Evolutionary conservation across 2,113 vertebrate genomes (phyloP), one percentile per base, ranked within the genome.

Genomic region (Lasiurus borealis): DNA sequence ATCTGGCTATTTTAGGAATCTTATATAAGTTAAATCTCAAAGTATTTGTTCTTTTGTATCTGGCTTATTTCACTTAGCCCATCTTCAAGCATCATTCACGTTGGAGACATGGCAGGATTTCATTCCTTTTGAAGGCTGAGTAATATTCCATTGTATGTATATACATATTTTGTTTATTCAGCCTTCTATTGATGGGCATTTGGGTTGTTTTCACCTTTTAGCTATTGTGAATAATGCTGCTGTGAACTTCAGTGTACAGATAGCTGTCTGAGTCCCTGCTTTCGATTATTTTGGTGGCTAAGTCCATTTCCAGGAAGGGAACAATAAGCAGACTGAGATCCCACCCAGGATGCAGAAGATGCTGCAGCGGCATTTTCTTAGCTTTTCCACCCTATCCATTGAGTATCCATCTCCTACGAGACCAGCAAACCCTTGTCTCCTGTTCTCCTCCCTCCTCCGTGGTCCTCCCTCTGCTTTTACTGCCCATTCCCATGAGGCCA

Each of bases 1-100:
- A 44, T 34, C 54, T 54, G 34, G 52, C 62, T 77, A 1, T 31
- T 77, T 36, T 44, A 36, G 40, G 31, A 31, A 57, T 21, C 76
- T 95, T 40, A n/a, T 5, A 0, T 44, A 90, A 93, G 59, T 80
- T 46, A 75, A 92, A 57, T 75, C 7, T 1, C 48, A 64, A 3
- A 3, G 8, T 72, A 29, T 85, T 78, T 75, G 8, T 75, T 57
- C 57, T 71, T 73, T 77, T n/a, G 29, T 52, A n/a, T 71, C 44
- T 64, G 34, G 31, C 27, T 92, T 84, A 23, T 93, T 93, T 92
- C 75, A 64, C 25, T 86, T 85, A 82, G 18, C 31, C 10, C 34
- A 21, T 69, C 54, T 88, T 72, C 44, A 75, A 15, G 52, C 8
- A 31, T 73, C 40, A 46, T 80, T 66, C 13, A 3, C 21, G 31